phyloP scores from a whole-genome alignment of 2,797 vertebrate genomes.

The Momotus momota region DNA sequence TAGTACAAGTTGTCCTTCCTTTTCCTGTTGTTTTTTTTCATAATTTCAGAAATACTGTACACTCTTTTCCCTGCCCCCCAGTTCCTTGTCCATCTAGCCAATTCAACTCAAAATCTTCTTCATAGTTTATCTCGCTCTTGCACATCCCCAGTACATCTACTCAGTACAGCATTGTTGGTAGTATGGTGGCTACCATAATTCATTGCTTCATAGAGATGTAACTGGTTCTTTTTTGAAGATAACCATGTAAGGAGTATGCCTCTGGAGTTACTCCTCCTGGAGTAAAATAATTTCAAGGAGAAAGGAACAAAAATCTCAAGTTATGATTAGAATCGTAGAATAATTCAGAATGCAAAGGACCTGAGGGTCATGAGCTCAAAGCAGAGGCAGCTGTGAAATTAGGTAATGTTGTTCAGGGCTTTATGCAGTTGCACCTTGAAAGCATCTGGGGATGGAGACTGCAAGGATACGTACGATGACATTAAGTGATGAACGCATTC shows the following conservation, averaged over 20 bases:
- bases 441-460: not conserved
- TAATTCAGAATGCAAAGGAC: not conserved
- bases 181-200: not conserved
- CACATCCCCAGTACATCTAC: not conserved
- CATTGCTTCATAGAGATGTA: not conserved
- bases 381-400: not conserved
- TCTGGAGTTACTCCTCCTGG: not conserved
- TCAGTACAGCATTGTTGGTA: not conserved
- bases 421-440: not conserved
- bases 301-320: not conserved
- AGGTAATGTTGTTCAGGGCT: not conserved
- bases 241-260: not conserved
- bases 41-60: not conserved
- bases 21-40: not conserved
- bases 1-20: not conserved
- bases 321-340: not conserved
- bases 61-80: not conserved
- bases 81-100: not conserved
- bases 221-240: not conserved
- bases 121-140: not conserved
- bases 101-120: not conserved
- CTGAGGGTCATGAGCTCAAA: not conserved
- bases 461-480: accelerated
- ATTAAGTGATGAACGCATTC: not conserved
- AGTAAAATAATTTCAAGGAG: not conserved